Percentiles rank a stretch among this genome's conserved stretches.
Conservation (phyloP, 2,113 vertebrate genomes). For the Phaethornis superciliosus region DNA sequence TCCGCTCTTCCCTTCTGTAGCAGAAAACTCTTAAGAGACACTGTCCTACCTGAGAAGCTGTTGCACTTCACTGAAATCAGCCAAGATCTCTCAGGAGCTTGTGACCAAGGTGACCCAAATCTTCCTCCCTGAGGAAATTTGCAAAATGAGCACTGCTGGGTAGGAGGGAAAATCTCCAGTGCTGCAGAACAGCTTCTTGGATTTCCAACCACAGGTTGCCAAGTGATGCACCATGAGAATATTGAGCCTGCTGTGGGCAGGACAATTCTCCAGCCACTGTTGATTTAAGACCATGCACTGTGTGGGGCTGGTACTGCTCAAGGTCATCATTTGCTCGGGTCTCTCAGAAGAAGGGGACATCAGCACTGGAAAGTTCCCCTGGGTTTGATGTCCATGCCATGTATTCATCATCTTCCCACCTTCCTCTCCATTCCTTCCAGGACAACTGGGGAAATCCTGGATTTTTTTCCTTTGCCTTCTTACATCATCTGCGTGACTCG, state of each 20-base stretch:
- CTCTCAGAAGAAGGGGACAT: neutral
- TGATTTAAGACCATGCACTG: neutral
- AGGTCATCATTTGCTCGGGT: rapidly evolving
- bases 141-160: neutral
- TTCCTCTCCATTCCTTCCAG: neutral
- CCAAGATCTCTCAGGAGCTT: neutral
- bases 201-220: rapidly evolving
- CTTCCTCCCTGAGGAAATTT: rapidly evolving
- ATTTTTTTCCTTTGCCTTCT: neutral
- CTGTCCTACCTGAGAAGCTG: neutral
- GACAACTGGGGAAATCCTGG: neutral
- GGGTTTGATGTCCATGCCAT: neutral
- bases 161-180: neutral
- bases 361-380: neutral
- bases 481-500: neutral
- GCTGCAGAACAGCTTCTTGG: neutral
- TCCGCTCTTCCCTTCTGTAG: neutral
- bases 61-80: neutral
- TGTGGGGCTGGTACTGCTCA: neutral
- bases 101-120: rapidly evolving
- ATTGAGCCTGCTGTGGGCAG: neutral
- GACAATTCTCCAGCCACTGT: neutral
- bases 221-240: neutral
- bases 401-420: neutral
- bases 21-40: neutral